Conservation (phyloP, 92 coral and sea anemone genomes). For the Hydrozoanthus gracilis region DNA sequence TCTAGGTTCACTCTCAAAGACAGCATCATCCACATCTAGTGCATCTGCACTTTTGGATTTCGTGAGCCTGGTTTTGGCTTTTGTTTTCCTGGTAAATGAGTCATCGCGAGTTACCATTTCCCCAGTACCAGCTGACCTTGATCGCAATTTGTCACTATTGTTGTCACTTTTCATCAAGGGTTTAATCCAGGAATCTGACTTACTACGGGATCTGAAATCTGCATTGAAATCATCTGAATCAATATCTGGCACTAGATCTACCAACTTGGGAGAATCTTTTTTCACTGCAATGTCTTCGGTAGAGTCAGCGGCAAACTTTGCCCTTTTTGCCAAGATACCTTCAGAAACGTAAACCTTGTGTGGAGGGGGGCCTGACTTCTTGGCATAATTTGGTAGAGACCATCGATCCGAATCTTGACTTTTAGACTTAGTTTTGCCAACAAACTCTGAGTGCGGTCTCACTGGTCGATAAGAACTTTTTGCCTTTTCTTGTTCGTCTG, state of each 20-base stretch:
- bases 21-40: constrained; percentile 46
- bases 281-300: constrained; percentile 66
- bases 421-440: constrained; percentile 44
- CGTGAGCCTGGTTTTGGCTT: constrained; percentile 46
- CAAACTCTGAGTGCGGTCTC: constrained; percentile 79
- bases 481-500: constrained; percentile 69
- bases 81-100: constrained; percentile 57
- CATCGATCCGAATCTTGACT: constrained; percentile 63
- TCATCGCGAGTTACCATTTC: constrained; percentile 67
- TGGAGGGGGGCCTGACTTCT: constrained; percentile 64
- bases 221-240: constrained; percentile 51
- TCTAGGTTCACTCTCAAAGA: constrained; percentile 14
- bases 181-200: constrained; percentile 83
- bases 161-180: constrained; percentile 46
- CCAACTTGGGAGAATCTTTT: constrained; percentile 68
- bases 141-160: constrained; percentile 57
- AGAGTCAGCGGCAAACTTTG: constrained; percentile 76
- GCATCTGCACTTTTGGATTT: constrained; percentile 82
- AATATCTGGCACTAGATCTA: constrained; percentile 82
- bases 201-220: constrained; percentile 68
- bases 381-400: constrained; percentile 87
- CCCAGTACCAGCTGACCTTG: constrained; percentile 49
- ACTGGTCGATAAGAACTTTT: constrained; percentile 34
- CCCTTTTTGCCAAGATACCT: constrained; percentile 88
- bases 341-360: constrained; percentile 80